Evolutionary conservation across 1,140 invertebrate species (phyloP).

Genomic region (Mamestra configurata): DNA sequence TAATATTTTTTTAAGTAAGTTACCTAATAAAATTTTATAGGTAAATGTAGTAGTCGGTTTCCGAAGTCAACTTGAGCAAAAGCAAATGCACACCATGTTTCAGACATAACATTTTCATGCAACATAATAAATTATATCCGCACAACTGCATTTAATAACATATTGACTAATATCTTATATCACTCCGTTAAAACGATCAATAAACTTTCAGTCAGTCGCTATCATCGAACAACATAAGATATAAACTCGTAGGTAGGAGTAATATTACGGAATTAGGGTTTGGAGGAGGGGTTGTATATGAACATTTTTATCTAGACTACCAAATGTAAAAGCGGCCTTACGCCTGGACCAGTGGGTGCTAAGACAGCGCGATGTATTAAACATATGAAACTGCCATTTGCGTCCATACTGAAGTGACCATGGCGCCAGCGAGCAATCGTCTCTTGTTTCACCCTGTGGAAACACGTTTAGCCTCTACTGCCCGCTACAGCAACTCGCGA

Average conservation of each 20-base stretch:
- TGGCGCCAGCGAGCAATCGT: too few relatives aligned
- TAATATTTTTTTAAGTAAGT: too few relatives aligned
- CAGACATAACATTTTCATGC: conserved; percentile 2
- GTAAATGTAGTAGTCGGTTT: neutral
- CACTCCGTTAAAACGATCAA: conserved; percentile 20
- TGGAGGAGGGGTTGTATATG: conserved; percentile 7
- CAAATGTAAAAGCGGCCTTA: neutral
- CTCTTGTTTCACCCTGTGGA: too few relatives aligned
- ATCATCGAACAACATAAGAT: conserved; percentile 12
- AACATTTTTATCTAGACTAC: conserved; percentile 1
- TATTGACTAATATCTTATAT: conserved; percentile 33
- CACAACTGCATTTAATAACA: conserved; percentile 19
- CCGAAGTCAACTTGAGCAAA: neutral
- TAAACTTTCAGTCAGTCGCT: conserved; percentile 33
- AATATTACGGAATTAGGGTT: neutral
- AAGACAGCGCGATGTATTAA: too few relatives aligned
- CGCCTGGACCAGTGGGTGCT: too few relatives aligned
- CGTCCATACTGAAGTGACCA: too few relatives aligned
- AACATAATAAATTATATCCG: conserved; percentile 5
- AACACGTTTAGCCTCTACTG: too few relatives aligned
- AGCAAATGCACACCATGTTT: neutral
- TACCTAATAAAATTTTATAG: too few relatives aligned
- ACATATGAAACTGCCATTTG: too few relatives aligned
- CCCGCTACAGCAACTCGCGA: too few relatives aligned
- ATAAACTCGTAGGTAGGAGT: conserved; percentile 1